These are phyloP conservation scores for Procambarus virginalis DNA, from an alignment of 1,140 invertebrate species.

Conservation along the genomic window DNA sequence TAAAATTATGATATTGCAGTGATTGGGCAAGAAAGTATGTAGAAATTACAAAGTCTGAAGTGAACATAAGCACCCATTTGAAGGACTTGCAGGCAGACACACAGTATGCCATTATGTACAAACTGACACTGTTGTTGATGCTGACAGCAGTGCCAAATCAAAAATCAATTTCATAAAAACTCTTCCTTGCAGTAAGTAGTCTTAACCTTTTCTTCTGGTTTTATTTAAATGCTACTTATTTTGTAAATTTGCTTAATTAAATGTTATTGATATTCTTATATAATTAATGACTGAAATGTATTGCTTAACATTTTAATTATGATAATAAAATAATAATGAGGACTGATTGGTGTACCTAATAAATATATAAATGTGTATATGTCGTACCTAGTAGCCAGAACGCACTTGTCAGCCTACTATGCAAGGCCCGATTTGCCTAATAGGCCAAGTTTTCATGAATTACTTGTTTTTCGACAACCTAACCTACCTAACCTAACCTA, in stretches of 20 bases:
- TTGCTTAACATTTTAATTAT: no score
- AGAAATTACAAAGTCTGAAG: background rate
- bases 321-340: no score
- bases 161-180: conserved; percentile 43
- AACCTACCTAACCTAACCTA: no score
- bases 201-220: background rate
- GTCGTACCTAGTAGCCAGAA: no score
- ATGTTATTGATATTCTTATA: no score
- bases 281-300: no score
- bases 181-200: conserved; percentile 29
- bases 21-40: background rate
- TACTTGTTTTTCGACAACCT: no score
- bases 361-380: no score
- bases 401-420: no score
- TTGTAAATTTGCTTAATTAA: background rate
- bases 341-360: no score
- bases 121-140: conserved; percentile 49
- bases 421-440: no score
- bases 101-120: conserved; percentile 49
- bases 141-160: conserved; percentile 20
- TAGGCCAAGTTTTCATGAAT: no score
- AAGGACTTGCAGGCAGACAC: conserved; percentile 16
- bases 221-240: background rate
- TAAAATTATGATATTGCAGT: background rate
- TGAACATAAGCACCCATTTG: background rate